Base-by-base conservation (phyloP, 2,888 invertebrate species). In the Baronia brevicornis region DNA sequence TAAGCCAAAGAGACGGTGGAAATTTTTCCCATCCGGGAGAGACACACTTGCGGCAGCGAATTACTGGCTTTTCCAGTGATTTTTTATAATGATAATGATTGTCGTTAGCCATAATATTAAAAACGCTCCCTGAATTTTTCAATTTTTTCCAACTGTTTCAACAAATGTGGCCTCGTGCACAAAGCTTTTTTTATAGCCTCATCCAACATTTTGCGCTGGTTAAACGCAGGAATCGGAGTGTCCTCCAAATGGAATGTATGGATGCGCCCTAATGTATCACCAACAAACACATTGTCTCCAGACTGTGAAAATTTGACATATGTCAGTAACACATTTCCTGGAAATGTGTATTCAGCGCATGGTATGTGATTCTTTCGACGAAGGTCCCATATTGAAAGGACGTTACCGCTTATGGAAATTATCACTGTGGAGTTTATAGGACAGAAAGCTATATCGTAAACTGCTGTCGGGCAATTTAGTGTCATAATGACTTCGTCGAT, bases 371-470 rank as follows among this genome's bases (percentile, higher is more conserved):
- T 88, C 57, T 91, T 93, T 10, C 91, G 75, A 3, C 90, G 88
- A 4, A 94, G 71, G 60, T 95, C 93, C 95, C 95, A 95, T 11
- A 94, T 77, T 28, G 90, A 89, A 7, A 95, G 84, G 4, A 88
- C 75, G 40, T 85, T 86, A 0, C 89, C 89, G 28, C 88, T 89
- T 1, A 90, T 86, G 0, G 88, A 88, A 0, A 91, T 88, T 5
- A 94, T 73, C 0, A 95, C 87, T 0, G 93, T 92, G 0, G 94
- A 88, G 62, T 92, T 90, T 1, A 87, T 87, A 0, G 91, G 93
- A 58, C 91, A 91, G 88, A 93, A 94, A 5, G 86, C 80, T 2
- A 90, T 89, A 13, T 77, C 84, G 53, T 85, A 84, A 0, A 89
- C 84, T 0, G 89, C 86, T 0, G 63, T 47, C 0, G 72, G 59